Evolutionary conservation across 2,888 invertebrate genomes (phyloP).

Genomic region (Rhodophaea formosa): DNA sequence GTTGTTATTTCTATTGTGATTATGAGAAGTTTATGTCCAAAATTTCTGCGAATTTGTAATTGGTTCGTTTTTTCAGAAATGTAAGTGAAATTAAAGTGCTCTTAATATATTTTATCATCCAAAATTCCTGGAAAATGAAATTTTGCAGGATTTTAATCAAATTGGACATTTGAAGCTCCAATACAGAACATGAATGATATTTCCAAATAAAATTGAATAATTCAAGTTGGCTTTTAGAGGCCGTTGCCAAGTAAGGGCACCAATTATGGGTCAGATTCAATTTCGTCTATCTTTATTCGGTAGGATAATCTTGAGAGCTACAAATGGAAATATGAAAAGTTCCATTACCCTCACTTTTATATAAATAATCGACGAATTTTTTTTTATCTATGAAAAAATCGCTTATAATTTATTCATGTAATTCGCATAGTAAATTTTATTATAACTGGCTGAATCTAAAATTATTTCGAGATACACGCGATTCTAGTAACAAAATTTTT

Average conservation of each 20-base stretch:
- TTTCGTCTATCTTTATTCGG: constrained; percentile 49
- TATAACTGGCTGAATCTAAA: too few relatives aligned
- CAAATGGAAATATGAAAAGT: constrained; percentile 40
- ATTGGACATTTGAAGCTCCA: neutral
- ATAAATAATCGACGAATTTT: constrained; percentile 26
- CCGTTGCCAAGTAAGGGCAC: constrained; percentile 24
- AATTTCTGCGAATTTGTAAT: too few relatives aligned
- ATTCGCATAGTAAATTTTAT: too few relatives aligned
- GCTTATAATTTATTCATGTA: too few relatives aligned
- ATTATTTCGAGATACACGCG: too few relatives aligned
- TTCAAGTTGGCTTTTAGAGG: constrained; percentile 21
- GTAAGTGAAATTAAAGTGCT: too few relatives aligned
- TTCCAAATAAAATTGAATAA: constrained; percentile 22
- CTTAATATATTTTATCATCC: neutral
- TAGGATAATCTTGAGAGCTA: constrained; percentile 49
- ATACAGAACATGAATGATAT: constrained; percentile 23
- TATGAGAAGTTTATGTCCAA: too few relatives aligned
- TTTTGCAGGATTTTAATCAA: neutral
- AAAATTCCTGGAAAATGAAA: neutral
- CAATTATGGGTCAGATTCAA: constrained; percentile 48
- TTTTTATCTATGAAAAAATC: too few relatives aligned
- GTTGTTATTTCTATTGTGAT: too few relatives aligned
- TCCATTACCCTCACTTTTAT: constrained; percentile 33
- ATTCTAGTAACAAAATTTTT: too few relatives aligned
- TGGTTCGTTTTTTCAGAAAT: too few relatives aligned